Base-by-base conservation (phyloP, 2,888 invertebrate species). In the Drosophila pseudotalamancana region DNA sequence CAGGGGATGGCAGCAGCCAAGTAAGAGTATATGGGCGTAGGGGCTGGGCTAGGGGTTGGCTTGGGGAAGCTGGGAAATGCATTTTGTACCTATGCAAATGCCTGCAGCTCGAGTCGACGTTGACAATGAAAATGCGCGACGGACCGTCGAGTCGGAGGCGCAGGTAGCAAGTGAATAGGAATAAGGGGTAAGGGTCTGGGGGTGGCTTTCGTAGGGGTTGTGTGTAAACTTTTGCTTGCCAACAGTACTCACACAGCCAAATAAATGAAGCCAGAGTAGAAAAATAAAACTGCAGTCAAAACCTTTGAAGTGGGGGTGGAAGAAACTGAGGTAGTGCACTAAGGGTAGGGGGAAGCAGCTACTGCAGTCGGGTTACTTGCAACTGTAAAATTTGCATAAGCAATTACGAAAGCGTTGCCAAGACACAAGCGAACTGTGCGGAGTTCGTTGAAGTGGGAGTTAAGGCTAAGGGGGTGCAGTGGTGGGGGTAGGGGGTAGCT, bases 381-480 rank as follows among this genome's bases (percentile, higher is more conserved):
- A 73, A 37, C 85, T 73, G 71, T 59, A 48, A 83, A 83, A 86
- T 82, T 82, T 86, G 87, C 87, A 82, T 86, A 82, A 82, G 87
- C 87, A 82, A 82, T 82, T 82, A 86, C 87, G 68, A 71, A 64
- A 72, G 61, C 74, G 42, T 39, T 69, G 66, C 69, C 63, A 61
- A 62, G 57, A 32, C 45, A 53, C 55, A 62, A 25, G 14, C 12
- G 39, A 35, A 16, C 11, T 6, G n/a, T 0, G 11, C 11, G 14
- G 19, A 5, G 4, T 1, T 9, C 25, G 12, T 1, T 6, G 27
- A 11, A 19, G 12, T 6, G n/a, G 1, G 31, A 3, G 21, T 6
- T 8, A 6, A 9, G 19, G 14, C 8, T 4, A 6, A 18, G 1
- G 18, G 21, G 16, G 32, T 8, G 16, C 16, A 43, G 40, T 40